Evolutionary conservation across 2,888 invertebrate genomes (phyloP), one percentile per base, ranked within the genome.

Genomic region (Neoitamus cyanurus): DNA sequence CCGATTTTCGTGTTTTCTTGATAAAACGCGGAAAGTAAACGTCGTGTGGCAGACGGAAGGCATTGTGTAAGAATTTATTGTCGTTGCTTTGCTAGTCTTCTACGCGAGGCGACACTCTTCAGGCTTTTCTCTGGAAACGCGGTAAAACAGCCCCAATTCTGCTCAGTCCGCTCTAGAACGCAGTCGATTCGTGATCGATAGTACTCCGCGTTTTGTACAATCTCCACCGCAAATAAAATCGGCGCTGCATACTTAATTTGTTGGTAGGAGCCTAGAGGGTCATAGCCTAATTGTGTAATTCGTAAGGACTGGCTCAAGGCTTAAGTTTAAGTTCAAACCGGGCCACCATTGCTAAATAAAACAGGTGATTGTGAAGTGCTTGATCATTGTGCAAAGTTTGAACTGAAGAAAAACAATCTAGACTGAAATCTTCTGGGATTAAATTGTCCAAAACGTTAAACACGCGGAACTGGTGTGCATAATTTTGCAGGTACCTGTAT

Each of bases 171-270:
- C 42, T 34, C 28, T 78, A 46, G 58, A 46, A 78, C 58, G 48
- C 78, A 42, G 78, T 20, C 78, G 78, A 78, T 78, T 78, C 31
- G 58, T 58, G 78, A 78, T 58, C 78, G 34, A 48, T 77, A 58
- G 25, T 37, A 30, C 9, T 70, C 2, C 70, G 70, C 70, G 70
- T 70, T 34, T 34, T 70, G 70, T 20, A 30, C 28, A 31, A 70
- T 25, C 28, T 70, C n/a, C 42, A 58, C 5, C 58, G 58, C 46
- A 77, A 11, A 46, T 77, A 42, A n/a, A 42, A 77, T 77, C 46
- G 30, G 3, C 20, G 6, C 20, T 25, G 37, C 2, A 73, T 36
- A 3, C 20, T 15, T 34, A 34, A 34, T 34, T 20, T n/a, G n/a
- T n/a, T n/a, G n/a, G n/a, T n/a, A n/a, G n/a, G n/a, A 20, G 3